These are phyloP conservation scores for Lethocerus indicus DNA, from an alignment of 1,140 invertebrate species.

Conservation along the genomic window DNA sequence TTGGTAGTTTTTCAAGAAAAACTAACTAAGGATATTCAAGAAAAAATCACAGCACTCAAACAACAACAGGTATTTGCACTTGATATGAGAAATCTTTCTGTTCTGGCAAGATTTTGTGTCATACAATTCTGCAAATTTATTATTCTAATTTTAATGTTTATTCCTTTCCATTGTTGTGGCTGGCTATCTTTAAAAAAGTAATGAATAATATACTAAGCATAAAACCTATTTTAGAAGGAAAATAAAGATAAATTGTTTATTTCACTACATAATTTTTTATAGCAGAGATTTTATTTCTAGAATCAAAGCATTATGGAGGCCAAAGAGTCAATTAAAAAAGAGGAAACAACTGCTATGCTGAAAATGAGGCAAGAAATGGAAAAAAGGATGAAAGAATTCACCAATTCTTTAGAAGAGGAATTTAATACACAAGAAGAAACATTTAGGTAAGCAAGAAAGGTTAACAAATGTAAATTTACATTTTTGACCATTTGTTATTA, in stretches of 20 bases:
- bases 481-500: too few species aligned
- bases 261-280: too few species aligned
- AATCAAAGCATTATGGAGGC: too few species aligned
- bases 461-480: too few species aligned
- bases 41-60: conserved; percentile 10
- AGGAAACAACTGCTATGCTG: too few species aligned
- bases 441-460: conserved; percentile 13
- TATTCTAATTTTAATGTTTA: background rate
- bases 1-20: background rate
- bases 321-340: too few species aligned
- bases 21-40: conserved; percentile 8
- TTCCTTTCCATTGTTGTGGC: background rate
- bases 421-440: conserved; percentile 11
- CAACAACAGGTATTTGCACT: background rate
- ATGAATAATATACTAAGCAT: too few species aligned
- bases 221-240: too few species aligned
- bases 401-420: conserved; percentile 10
- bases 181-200: too few species aligned
- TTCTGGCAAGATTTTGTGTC: background rate
- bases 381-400: conserved; percentile 12
- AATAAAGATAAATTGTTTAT: too few species aligned
- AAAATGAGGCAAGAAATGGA: conserved; percentile 11
- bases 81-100: too few species aligned
- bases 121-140: background rate
- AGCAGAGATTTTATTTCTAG: too few species aligned